Base-by-base conservation (phyloP, 2,888 invertebrate genomes). In the Drosophila meridionalis region DNA sequence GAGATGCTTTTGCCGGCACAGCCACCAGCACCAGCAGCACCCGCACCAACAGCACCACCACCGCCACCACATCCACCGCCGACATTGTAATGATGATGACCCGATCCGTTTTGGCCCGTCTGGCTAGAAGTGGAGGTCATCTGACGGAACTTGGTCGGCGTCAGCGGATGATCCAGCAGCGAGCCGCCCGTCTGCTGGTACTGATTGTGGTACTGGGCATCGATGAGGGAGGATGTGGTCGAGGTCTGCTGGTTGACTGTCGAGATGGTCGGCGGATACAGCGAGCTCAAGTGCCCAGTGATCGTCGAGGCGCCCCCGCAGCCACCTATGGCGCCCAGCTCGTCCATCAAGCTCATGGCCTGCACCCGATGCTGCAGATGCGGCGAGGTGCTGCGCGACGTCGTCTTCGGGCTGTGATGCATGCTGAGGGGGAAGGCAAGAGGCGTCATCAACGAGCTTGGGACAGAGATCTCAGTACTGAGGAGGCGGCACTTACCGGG, bases 341-440 rank as follows among this genome's bases (percentile, higher is more conserved):
- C 93, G 70, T 93, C 93, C 91, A 93, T 91, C 78, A 93, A 76
- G 87, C 92, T 93, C 69, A 92, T 88, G 73, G 90, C 91, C 88
- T 93, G 93, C 87, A 93, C 92, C 82, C 93, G 89, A 80, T 92
- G 93, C 83, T 92, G 92, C 73, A 92, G 85, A 78, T 93, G 92
- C 45, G 93, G 93, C 86, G 93, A 93, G 73, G 92, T 93, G 89
- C 93, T 93, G 68, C 93, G 91, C 69, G 93, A 93, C 28, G 92
- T 92, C 65, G 92, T 92, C 84, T 93, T 93, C 50, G 93, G 93
- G 88, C 93, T 93, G 66, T 93, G 92, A 79, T 93, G 93, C 87
- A 93, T 86, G 81, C 92, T 93, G 73, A 40, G 40, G 7, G 12
- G 12, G 38, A 12, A 4, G 36, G 9, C 0, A 0, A 30, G 14